Conservation (phyloP, 2,113 vertebrate species). For the Heliornis fulica region DNA sequence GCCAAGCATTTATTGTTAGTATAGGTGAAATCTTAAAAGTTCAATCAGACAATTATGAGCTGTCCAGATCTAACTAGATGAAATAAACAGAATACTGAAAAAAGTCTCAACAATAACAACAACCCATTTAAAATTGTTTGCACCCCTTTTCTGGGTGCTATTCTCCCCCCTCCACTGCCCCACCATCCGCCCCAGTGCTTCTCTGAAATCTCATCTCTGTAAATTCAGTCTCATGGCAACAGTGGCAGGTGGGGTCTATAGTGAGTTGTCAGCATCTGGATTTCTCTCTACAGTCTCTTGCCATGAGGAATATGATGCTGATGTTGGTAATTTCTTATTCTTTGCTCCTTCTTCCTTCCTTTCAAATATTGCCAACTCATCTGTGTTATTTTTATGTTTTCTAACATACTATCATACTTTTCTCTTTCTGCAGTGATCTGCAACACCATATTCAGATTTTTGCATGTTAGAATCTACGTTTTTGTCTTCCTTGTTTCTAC, state of each 20-base stretch:
- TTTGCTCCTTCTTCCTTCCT: neutral
- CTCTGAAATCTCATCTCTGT: neutral
- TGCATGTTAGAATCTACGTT: neutral
- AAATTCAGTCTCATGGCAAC: neutral
- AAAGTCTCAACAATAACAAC: neutral
- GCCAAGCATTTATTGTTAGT: neutral
- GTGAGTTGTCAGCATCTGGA: neutral
- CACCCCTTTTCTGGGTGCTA: neutral
- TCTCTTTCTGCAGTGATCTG: neutral
- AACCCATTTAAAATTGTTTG: neutral
- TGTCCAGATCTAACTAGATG: neutral
- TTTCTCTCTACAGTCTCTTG: neutral
- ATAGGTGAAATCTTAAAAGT: neutral
- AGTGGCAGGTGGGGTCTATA: neutral
- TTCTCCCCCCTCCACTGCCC: neutral
- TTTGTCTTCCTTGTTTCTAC: neutral
- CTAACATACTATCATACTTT: accelerated
- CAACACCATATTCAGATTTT: neutral
- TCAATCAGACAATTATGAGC: neutral
- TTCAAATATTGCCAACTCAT: neutral
- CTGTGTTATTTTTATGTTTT: neutral
- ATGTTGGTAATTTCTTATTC: neutral
- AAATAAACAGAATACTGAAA: neutral
- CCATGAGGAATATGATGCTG: neutral
- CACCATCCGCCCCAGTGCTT: no score